Percentiles rank a stretch among this genome's conserved stretches.
phyloP scores from a whole-genome alignment of 2,888 invertebrate genomes.

The Lymantria monacha region DNA sequence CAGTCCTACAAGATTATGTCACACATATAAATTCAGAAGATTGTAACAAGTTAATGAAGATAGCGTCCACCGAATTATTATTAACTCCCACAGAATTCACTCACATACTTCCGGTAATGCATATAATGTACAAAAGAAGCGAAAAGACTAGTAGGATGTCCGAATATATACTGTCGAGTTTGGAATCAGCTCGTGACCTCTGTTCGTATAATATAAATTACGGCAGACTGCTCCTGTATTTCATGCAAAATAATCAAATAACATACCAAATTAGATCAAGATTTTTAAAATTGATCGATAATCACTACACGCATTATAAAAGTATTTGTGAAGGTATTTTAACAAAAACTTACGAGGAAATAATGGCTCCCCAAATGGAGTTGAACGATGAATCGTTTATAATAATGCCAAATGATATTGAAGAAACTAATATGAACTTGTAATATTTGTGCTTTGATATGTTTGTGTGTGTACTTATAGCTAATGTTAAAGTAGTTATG shows the following conservation, averaged over 20 bases:
- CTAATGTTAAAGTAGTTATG: too few species aligned
- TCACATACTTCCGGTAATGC: conserved; percentile 5
- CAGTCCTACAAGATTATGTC: conserved; percentile 14
- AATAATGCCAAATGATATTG: not conserved
- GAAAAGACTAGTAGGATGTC: conserved; percentile 3
- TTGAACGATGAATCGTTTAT: not conserved
- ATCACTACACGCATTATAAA: not conserved
- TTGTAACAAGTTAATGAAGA: conserved; percentile 6
- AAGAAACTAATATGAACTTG: not conserved
- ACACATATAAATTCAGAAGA: conserved; percentile 5
- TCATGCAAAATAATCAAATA: conserved; percentile 8
- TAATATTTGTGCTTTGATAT: too few species aligned
- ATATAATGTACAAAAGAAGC: conserved; percentile 13
- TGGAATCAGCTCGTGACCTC: not conserved
- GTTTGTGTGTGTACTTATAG: too few species aligned
- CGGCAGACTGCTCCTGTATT: conserved; percentile 13
- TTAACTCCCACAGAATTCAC: conserved; percentile 4
- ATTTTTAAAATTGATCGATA: not conserved
- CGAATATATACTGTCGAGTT: conserved; percentile 4
- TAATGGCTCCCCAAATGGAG: not conserved
- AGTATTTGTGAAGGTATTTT: not conserved
- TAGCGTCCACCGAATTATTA: not conserved
- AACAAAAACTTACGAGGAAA: not conserved
- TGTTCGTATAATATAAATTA: conserved; percentile 12
- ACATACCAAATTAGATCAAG: not conserved